Evolutionary conservation across 1,140 invertebrate genomes (phyloP).

Genomic region (Rhyacophila brunnea): DNA sequence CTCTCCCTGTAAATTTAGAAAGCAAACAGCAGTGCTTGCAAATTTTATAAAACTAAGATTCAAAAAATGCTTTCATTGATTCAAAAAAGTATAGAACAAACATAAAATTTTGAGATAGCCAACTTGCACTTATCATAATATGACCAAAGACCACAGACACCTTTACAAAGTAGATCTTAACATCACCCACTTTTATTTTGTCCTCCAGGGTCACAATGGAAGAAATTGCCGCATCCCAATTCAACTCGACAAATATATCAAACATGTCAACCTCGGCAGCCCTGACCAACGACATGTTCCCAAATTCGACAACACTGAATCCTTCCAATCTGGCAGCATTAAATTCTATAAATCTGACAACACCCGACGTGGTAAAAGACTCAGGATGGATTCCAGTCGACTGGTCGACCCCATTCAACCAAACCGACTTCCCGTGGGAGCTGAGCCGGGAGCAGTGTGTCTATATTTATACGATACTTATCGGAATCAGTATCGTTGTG

Average conservation of each 20-base stretch:
- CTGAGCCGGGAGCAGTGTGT: constrained; percentile 54
- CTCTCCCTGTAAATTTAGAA: too few species aligned
- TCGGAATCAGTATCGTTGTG: constrained; percentile 48
- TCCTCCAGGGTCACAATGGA: constrained; percentile 53
- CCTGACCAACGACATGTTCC: background rate
- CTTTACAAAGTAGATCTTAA: background rate
- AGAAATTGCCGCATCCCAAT: constrained; percentile 36
- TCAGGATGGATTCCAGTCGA: background rate
- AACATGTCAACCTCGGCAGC: background rate
- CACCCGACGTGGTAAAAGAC: background rate
- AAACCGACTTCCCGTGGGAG: constrained; percentile 34
- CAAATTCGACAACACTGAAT: constrained; percentile 1
- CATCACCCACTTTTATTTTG: background rate
- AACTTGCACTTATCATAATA: background rate
- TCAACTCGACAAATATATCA: background rate
- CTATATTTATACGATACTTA: constrained; percentile 59
- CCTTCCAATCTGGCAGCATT: background rate
- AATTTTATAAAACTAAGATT: background rate
- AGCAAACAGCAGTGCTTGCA: too few species aligned
- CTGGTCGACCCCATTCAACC: constrained; percentile 4
- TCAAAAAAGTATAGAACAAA: background rate
- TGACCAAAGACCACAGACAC: background rate
- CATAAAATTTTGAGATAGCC: background rate
- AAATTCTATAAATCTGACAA: background rate
- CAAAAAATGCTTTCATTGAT: background rate